phyloP scores from a whole-genome alignment of 2,797 vertebrate species.

The Bradypus variegatus region DNA sequence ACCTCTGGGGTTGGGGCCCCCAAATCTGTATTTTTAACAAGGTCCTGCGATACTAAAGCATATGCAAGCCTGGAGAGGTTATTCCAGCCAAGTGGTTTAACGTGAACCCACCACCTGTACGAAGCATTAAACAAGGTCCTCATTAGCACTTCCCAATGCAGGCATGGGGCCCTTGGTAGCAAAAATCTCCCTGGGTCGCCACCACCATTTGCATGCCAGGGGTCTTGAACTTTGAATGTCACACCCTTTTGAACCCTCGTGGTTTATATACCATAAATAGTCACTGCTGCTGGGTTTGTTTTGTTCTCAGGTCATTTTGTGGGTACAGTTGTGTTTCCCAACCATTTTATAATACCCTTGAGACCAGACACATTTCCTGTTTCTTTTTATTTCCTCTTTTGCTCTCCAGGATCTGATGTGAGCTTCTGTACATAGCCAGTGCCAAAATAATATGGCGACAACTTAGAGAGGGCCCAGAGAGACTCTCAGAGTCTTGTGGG shows the following conservation, averaged over 20 bases:
- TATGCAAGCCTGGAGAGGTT: not conserved
- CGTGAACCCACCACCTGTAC: accelerated
- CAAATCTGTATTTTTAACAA: not conserved
- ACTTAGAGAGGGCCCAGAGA: not conserved
- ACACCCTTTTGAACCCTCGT: not conserved
- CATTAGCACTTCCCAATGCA: not conserved
- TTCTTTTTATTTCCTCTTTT: not conserved
- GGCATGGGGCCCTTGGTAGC: no score
- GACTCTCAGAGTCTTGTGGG: accelerated
- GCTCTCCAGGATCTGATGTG: not conserved
- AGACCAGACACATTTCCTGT: not conserved
- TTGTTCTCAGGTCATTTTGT: not conserved
- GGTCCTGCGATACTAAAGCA: no score
- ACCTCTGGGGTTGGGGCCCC: not conserved
- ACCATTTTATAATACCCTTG: not conserved
- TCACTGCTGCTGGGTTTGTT: no score
- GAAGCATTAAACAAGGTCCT: accelerated
- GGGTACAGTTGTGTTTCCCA: not conserved
- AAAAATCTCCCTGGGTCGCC: not conserved
- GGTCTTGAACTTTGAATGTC: not conserved
- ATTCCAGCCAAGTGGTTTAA: no score
- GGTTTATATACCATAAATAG: not conserved
- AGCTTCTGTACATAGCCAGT: not conserved
- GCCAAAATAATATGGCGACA: not conserved
- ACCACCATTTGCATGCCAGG: not conserved